These are phyloP conservation scores for Tachuris rubrigastra DNA, from an alignment of 2,113 vertebrate species.

Conservation along the genomic window DNA sequence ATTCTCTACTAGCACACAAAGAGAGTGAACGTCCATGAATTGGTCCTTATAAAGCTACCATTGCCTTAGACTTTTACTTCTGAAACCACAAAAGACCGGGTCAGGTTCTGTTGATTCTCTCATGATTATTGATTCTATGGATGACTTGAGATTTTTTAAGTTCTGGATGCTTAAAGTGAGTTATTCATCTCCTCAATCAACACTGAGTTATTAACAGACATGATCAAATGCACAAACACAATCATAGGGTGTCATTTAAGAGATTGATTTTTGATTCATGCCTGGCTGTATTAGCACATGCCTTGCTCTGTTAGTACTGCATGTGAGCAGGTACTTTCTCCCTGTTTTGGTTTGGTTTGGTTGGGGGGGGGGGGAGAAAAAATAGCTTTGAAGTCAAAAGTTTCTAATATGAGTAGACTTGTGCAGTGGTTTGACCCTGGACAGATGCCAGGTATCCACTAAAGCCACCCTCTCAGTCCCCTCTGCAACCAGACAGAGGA, in stretches of 20 bases:
- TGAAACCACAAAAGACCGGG: neutral
- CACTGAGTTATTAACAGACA: fast-evolving
- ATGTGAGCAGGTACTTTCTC: neutral
- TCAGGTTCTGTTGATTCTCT: neutral
- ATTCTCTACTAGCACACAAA: neutral
- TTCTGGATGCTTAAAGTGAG: neutral
- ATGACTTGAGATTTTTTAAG: neutral
- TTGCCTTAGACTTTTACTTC: neutral
- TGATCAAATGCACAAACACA: neutral
- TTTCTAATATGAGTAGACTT: neutral
- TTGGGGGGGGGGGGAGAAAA: neutral
- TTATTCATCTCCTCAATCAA: neutral
- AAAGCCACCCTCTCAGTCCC: no score
- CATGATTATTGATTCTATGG: neutral
- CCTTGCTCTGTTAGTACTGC: neutral
- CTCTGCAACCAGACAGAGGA: no score
- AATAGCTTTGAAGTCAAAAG: neutral
- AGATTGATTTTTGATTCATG: neutral
- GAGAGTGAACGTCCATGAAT: fast-evolving
- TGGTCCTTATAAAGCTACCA: neutral
- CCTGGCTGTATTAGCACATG: neutral
- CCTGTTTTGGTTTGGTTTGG: no score
- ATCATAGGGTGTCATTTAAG: neutral
- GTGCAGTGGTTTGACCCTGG: no score
- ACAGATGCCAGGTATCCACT: no score